Conservation (phyloP, 2,888 invertebrate genomes). For the Sacculina carcini region DNA sequence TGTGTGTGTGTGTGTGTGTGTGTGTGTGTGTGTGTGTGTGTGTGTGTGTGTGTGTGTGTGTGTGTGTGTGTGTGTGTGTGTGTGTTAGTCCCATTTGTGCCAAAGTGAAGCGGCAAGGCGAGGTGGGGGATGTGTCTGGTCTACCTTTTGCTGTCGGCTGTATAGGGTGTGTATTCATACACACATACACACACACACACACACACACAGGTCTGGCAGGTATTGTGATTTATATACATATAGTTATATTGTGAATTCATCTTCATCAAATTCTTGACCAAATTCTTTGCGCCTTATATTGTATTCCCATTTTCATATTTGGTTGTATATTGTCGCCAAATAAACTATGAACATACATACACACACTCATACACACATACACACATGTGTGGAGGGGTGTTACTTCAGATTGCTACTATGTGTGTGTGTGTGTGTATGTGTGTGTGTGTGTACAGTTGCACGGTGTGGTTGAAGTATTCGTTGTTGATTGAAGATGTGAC, state of each 20-base stretch:
- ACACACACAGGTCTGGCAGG: too few species aligned
- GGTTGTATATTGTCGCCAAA: neutral
- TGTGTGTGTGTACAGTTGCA: conserved; percentile 29
- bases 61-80: neutral
- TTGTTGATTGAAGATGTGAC: conserved; percentile 39
- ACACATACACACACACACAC: neutral
- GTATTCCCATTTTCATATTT: neutral
- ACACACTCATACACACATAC: too few species aligned
- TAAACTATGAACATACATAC: too few species aligned
- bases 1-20: too few species aligned
- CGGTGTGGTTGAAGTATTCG: conserved; percentile 56
- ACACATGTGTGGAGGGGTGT: neutral
- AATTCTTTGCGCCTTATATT: too few species aligned
- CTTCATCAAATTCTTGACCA: too few species aligned
- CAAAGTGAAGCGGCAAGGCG: conserved; percentile 41
- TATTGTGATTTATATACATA: too few species aligned
- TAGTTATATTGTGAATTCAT: too few species aligned
- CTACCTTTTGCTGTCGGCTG: conserved; percentile 50
- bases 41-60: too few species aligned
- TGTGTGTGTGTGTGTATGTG: neutral
- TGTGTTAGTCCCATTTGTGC: conserved; percentile 40
- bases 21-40: too few species aligned
- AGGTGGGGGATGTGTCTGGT: conserved; percentile 46
- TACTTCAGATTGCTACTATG: too few species aligned
- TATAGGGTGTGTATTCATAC: conserved; percentile 32